Conservation (phyloP, 2,797 vertebrate species). For the Onychomys torridus region DNA sequence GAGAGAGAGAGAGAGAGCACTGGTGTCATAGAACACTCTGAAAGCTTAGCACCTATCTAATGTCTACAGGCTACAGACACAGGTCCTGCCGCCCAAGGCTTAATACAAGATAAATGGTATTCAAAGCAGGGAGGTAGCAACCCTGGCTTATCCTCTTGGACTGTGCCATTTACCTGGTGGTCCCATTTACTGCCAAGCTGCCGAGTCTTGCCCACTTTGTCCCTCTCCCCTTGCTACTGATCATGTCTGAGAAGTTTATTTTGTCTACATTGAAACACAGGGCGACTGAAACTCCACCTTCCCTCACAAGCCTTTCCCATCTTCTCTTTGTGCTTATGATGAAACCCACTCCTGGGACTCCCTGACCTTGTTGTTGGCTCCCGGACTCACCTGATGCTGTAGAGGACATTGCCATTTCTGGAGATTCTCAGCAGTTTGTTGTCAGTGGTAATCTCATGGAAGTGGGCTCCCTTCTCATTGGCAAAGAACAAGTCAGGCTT, state of each 20-base stretch:
- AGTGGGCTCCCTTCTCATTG: slow-evolving; percentile 99
- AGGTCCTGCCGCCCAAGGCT: background rate
- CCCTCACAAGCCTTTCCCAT: background rate
- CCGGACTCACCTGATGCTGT: slow-evolving; percentile 95
- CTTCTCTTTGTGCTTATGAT: background rate
- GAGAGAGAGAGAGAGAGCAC: background rate
- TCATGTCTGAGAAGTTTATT: background rate
- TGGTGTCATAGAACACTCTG: background rate
- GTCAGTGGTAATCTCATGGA: slow-evolving; percentile 99
- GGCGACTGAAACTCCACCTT: background rate
- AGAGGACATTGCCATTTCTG: slow-evolving; percentile 97
- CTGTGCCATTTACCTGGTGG: background rate
- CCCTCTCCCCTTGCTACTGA: background rate
- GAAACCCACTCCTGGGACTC: background rate
- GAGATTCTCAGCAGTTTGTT: slow-evolving; percentile 98
- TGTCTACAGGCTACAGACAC: background rate
- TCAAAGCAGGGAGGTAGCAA: background rate
- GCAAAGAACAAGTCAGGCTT: slow-evolving; percentile 99
- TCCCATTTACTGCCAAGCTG: background rate
- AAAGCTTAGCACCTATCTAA: background rate
- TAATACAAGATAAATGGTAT: background rate
- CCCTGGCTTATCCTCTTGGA: background rate
- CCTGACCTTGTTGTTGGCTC: background rate
- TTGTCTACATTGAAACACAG: background rate
- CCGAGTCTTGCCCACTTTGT: background rate